Base-by-base conservation (phyloP, 2,113 vertebrate genomes). In the Rhynchomys soricoides region DNA sequence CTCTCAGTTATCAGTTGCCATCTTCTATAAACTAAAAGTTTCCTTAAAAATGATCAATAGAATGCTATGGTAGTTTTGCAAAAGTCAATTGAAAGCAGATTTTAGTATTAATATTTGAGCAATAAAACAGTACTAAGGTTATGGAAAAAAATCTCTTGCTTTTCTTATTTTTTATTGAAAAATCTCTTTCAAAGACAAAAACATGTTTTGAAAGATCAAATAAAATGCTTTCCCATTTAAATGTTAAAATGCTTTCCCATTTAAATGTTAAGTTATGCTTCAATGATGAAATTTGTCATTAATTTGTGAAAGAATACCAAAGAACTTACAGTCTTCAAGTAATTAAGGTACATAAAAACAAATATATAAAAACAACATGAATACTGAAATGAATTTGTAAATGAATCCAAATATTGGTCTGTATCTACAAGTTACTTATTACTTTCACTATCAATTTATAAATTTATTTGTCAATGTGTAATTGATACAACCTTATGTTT, bases 371-470 rank as follows among this genome's bases (percentile, higher is more conserved):
- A 9, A 50, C 50, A 83, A 73, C 12, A 64, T 26, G 3, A 83
- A 43, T 52, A 55, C 7, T 21, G 12, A 73, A 89, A 16, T 73
- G 26, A 83, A 52, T 43, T 55, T 85, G 40, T 3, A 85, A 90
- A 55, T 57, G n/a, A 75, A 2, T 45, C 1, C 0, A 48, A 57
- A n/a, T 11, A 10, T 1, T 75, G 22, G 40, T 34, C 3, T 7
- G 11, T 34, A 40, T 40, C 17, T 17, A 5, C 15, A 45, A 21
- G 5, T 21, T 22, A 59, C 8, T 57, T 34, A 12, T 13, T 13
- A 79, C 52, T 87, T 37, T 40, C 1, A 52, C 62, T 45, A 70
- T 1, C 7, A 86, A 19, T 19, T 57, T n/a, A 34, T 2, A 55
- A 45, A 34, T 73, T 71, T 59, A 7, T 75, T 29, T 86, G 17